Evolutionary conservation across 2,888 invertebrate genomes (phyloP), one percentile per base, ranked within the genome.

Genomic region (Hyles lineata): DNA sequence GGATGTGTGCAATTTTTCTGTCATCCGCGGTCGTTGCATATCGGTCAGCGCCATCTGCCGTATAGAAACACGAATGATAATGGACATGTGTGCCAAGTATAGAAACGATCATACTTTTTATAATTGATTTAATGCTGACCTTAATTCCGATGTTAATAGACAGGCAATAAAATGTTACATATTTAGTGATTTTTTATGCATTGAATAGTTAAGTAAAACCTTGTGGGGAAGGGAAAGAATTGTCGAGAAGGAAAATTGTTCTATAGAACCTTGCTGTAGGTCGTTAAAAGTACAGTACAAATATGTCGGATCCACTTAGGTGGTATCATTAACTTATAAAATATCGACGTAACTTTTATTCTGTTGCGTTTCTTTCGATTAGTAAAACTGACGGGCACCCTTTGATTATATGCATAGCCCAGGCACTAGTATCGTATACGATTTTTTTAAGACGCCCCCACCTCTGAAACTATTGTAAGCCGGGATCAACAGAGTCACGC

Each of bases 1-100:
- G 58, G 70, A 70, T 70, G 29, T 50, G 9, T 9, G n/a, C 58
- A 58, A 70, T 70, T 70, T n/a, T 19, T 70, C 70, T 70, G 70
- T 52, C 70, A 70, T 43, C 43, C 43, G 43, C 43, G 43, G 43
- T 43, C 15, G 43, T 70, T 70, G 70, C 55, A 70, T 70, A 32
- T 70, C 58, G 70, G 55, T 70, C n/a, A 50, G 70, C 70, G 55
- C 55, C 55, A 70, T 70, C 62, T 32, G n/a, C n/a, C 1, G 25
- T 55, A 9, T 5, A 19, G 29, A 55, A 55, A 29, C n/a, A 32
- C 23, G 50, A 21, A 50, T 69, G 25, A 70, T 58, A 7, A 52
- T 11, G 11, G 32, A 55, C n/a, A 32, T 55, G 19, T 70, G 70
- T 55, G 17, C 55, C 5, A n/a, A 58, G n/a, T 23, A 50, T 50